Evolutionary conservation across 2,888 invertebrate species (phyloP).

Genomic region (Andricus quercusramuli): DNA sequence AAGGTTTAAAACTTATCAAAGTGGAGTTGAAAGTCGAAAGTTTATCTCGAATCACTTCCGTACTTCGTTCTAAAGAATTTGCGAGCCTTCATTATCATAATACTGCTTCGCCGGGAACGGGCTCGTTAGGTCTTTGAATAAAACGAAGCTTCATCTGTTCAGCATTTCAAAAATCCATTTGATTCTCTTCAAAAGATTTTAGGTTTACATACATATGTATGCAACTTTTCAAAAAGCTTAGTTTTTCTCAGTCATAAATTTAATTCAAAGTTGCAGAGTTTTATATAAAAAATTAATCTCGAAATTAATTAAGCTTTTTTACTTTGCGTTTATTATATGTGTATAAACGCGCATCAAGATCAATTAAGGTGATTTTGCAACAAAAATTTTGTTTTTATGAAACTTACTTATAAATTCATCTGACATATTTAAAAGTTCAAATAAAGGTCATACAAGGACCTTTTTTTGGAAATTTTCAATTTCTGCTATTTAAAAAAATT

Average conservation of each 20-base stretch:
- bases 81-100: constrained; percentile 21
- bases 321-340: too few relatives aligned
- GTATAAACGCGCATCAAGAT: too few relatives aligned
- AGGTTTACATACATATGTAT: not conserved
- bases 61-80: constrained; percentile 19
- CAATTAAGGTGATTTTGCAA: too few relatives aligned
- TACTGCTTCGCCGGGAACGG: not conserved
- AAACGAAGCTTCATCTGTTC: not conserved
- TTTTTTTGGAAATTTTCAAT: too few relatives aligned
- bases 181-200: not conserved
- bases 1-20: constrained; percentile 25
- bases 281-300: too few relatives aligned
- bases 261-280: too few relatives aligned
- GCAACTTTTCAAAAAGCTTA: not conserved
- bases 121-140: not conserved
- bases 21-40: constrained; percentile 20
- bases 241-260: not conserved
- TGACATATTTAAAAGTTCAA: too few relatives aligned
- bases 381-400: too few relatives aligned
- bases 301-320: too few relatives aligned
- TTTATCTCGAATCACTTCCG: constrained; percentile 19
- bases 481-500: too few relatives aligned
- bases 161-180: not conserved
- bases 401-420: too few relatives aligned
- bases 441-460: too few relatives aligned